phyloP scores from a whole-genome alignment of 1,140 invertebrate species.

The Aradophagus sp. region DNA sequence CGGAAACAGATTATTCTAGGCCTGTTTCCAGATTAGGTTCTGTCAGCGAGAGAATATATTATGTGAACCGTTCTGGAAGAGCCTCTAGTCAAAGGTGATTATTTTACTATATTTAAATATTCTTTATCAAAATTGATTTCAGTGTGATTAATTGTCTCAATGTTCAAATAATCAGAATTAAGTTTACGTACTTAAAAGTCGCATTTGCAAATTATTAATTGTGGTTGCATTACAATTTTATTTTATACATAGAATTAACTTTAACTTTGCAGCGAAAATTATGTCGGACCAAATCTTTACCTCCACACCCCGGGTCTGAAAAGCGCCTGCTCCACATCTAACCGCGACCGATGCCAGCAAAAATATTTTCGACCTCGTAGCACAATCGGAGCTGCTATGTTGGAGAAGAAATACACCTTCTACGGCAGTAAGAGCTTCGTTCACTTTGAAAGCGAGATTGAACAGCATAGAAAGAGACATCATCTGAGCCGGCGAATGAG shows the following conservation, averaged over 20 bases:
- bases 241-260: constrained; percentile 4
- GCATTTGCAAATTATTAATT: no score
- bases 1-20: constrained; percentile 69
- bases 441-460: constrained; percentile 21
- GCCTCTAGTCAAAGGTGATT: constrained; percentile 54
- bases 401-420: constrained; percentile 20
- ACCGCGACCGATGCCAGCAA: constrained; percentile 27
- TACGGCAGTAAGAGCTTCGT: constrained; percentile 31
- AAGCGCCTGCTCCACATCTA: constrained; percentile 34
- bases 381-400: constrained; percentile 27
- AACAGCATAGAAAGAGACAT: constrained; percentile 19
- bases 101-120: no score
- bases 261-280: constrained; percentile 54
- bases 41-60: constrained; percentile 61
- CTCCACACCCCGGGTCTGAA: constrained; percentile 48
- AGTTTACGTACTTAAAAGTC: no score
- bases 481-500: constrained; percentile 54
- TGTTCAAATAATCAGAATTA: no score
- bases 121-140: no score
- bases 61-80: constrained; percentile 59
- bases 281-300: constrained; percentile 57
- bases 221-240: no score
- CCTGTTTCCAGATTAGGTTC: constrained; percentile 66
- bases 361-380: constrained; percentile 21
- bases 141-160: no score